These are phyloP conservation scores for Schizothorax lantsangensis DNA, from an alignment of 2,797 vertebrate species.

Conservation along the genomic window DNA sequence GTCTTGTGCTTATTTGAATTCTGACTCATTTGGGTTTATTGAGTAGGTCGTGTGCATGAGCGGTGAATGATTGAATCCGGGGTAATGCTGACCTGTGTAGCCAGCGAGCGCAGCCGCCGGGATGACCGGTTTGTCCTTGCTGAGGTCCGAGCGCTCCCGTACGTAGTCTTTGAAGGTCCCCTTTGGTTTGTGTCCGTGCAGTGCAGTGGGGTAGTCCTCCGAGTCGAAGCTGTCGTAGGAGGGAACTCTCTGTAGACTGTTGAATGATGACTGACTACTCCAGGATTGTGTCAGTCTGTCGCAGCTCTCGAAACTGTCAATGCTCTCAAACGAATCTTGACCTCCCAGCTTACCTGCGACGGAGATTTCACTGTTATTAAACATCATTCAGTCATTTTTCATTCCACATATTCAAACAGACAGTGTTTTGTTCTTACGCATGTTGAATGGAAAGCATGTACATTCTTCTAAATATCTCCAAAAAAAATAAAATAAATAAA, in stretches of 20 bases:
- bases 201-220: constrained; percentile 90
- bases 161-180: constrained; percentile 99
- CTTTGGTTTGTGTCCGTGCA: constrained; percentile 96
- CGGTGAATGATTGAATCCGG: not conserved
- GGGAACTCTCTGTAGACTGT: constrained; percentile 96
- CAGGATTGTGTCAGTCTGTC: constrained; percentile 97
- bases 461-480: not conserved
- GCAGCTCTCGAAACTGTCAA: constrained; percentile 97
- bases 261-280: constrained; percentile 98
- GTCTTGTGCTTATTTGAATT: not conserved
- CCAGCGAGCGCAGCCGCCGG: constrained; percentile 96
- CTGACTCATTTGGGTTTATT: not conserved
- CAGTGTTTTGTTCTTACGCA: not conserved
- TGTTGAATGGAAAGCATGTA: not conserved
- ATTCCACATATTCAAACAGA: not conserved
- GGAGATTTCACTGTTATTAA: not conserved
- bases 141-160: constrained; percentile 96
- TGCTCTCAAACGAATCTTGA: constrained; percentile 98
- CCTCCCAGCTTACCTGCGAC: constrained; percentile 91
- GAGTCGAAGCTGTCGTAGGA: constrained; percentile 99
- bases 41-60: not conserved
- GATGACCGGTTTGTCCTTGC: constrained; percentile 99
- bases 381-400: not conserved
- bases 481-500: not conserved
- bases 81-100: constrained; percentile 89